A percentile compares a stretch with the other conserved stretches of the same genome.
Evolutionary conservation across 2,797 vertebrate species (phyloP).

Genomic region (Syncerus caffer): DNA sequence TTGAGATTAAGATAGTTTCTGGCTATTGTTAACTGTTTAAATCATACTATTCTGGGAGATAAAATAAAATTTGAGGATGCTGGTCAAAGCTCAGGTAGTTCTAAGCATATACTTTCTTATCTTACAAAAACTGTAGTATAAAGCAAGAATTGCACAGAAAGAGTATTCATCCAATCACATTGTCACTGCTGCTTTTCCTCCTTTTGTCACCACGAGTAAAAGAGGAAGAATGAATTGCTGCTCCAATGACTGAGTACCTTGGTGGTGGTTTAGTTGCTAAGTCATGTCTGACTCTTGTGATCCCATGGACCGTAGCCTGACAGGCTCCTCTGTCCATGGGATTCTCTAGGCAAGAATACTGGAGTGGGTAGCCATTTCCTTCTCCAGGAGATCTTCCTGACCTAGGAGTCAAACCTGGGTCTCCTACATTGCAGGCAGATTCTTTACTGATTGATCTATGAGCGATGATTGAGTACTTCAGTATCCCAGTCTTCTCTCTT

Average conservation of each 20-base stretch:
- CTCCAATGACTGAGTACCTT: neutral
- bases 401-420: fast-evolving
- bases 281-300: neutral
- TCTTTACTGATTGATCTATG: neutral
- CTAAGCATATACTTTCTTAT: neutral
- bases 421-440: neutral
- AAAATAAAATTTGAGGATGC: neutral
- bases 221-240: neutral
- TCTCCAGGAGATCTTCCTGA: neutral
- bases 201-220: neutral
- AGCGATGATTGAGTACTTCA: neutral
- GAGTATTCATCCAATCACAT: neutral
- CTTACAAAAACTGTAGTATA: neutral
- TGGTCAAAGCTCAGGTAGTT: neutral
- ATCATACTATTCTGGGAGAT: neutral
- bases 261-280: neutral
- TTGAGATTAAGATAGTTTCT: neutral
- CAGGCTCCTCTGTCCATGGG: neutral
- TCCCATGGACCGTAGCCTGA: neutral
- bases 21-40: neutral
- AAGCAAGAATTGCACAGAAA: neutral
- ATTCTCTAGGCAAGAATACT: neutral
- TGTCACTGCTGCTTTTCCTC: neutral
- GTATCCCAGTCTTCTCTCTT: neutral
- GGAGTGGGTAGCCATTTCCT: neutral